A percentile compares a stretch with the other conserved stretches of the same genome.
Conservation (phyloP, 2,888 invertebrate species). For the Ferdinandea cuprea region DNA sequence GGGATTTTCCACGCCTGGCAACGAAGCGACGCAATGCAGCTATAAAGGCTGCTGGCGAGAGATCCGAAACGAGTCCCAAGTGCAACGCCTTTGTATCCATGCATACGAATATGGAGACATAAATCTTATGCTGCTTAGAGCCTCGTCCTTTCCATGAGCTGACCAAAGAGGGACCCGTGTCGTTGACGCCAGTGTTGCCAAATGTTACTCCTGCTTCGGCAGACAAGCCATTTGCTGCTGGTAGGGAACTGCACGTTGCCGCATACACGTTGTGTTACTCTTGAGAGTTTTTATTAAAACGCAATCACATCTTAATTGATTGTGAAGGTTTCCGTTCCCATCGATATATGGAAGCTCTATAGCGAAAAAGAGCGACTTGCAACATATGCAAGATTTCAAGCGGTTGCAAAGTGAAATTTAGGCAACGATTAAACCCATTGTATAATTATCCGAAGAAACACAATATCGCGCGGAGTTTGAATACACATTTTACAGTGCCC, state of each 20-base stretch:
- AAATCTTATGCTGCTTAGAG: constrained; percentile 74
- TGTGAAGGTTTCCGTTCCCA: too few species aligned
- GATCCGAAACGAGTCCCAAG: constrained; percentile 75
- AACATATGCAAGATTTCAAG: constrained; percentile 37
- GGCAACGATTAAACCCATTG: constrained; percentile 2
- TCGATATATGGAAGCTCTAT: constrained; percentile 2
- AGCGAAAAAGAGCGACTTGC: constrained; percentile 1
- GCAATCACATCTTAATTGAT: neutral
- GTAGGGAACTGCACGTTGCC: constrained; percentile 38
- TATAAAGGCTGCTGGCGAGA: constrained; percentile 68
- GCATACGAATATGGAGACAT: constrained; percentile 77
- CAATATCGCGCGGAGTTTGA: constrained; percentile 23
- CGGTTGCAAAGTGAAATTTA: constrained; percentile 21
- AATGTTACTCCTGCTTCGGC: constrained; percentile 72
- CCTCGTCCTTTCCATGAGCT: constrained; percentile 73
- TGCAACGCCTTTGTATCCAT: constrained; percentile 77
- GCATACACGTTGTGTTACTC: constrained; percentile 52
- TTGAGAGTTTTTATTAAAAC: constrained; percentile 6
- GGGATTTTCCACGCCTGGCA: constrained; percentile 64
- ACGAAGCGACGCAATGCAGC: constrained; percentile 76
- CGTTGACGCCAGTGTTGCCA: constrained; percentile 74
- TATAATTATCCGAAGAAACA: too few species aligned
- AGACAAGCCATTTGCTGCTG: constrained; percentile 72
- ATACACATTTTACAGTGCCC: neutral
- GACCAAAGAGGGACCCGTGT: constrained; percentile 71